Percentiles rank a stretch among this genome's conserved stretches.
These are phyloP conservation scores for Cheiracanthium punctorium DNA, from an alignment of 2,888 invertebrate species.

Conservation along the genomic window DNA sequence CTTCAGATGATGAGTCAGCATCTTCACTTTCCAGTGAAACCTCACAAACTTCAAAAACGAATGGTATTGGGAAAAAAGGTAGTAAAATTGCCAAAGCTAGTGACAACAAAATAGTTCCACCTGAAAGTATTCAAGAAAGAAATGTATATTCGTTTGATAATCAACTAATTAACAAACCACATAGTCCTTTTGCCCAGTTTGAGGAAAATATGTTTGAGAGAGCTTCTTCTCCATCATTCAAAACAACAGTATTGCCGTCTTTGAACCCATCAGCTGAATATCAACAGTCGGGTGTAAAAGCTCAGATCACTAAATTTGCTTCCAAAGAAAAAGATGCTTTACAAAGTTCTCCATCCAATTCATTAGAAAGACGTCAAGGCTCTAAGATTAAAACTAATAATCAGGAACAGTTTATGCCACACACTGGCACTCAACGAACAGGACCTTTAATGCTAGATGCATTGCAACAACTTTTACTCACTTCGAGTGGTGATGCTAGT, in stretches of 20 bases:
- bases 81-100: neutral
- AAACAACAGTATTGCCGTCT: conserved; percentile 45
- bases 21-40: conserved; percentile 48
- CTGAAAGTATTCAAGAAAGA: conserved; percentile 21
- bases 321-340: conserved; percentile 64
- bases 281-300: conserved; percentile 66
- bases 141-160: conserved; percentile 31
- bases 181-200: conserved; percentile 37
- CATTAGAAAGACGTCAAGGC: conserved; percentile 50
- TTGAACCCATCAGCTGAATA: conserved; percentile 66
- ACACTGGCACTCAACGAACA: conserved; percentile 13
- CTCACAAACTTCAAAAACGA: conserved; percentile 40
- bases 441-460: conserved; percentile 57
- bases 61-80: conserved; percentile 23
- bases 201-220: conserved; percentile 50
- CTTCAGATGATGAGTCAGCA: conserved; percentile 55
- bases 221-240: conserved; percentile 55
- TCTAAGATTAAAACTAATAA: conserved; percentile 25
- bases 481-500: conserved; percentile 17
- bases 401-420: conserved; percentile 27
- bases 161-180: conserved; percentile 22
- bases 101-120: conserved; percentile 19
- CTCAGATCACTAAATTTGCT: conserved; percentile 68
- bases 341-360: conserved; percentile 52
- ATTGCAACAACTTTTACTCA: conserved; percentile 49